Percentiles rank a stretch among this genome's conserved stretches.
phyloP scores from a whole-genome alignment of 2,113 vertebrate genomes.

The Chionomys nivalis region DNA sequence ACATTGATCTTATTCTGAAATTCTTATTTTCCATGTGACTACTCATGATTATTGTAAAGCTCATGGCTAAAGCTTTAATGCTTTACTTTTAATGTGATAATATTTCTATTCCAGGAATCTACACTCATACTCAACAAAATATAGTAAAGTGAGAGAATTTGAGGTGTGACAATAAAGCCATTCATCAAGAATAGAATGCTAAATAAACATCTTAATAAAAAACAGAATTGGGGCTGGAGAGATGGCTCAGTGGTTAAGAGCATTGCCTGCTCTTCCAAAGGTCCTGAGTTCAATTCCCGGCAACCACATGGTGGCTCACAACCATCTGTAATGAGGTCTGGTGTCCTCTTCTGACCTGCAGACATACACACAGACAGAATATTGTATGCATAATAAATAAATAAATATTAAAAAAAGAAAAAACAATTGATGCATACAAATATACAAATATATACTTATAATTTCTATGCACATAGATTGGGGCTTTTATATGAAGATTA shows the following conservation, averaged over 20 bases:
- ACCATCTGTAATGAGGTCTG: too few species aligned
- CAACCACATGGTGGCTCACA: too few species aligned
- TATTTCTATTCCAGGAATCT: slow-evolving; percentile 15
- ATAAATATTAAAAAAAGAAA: too few species aligned
- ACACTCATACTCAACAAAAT: neutral
- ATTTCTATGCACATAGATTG: neutral
- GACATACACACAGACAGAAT: too few species aligned
- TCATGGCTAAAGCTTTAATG: neutral
- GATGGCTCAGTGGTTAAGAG: too few species aligned
- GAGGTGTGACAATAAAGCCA: slow-evolving; percentile 12
- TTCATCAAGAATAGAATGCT: neutral
- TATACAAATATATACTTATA: neutral
- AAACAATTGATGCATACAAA: neutral
- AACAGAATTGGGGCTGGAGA: too few species aligned
- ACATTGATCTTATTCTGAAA: slow-evolving; percentile 17
- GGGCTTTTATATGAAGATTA: neutral
- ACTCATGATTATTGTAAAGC: neutral
- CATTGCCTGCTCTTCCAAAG: too few species aligned
- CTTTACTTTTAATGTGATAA: neutral
- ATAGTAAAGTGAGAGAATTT: neutral
- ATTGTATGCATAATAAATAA: too few species aligned
- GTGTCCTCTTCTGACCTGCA: too few species aligned
- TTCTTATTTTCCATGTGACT: neutral
- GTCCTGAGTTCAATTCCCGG: too few species aligned
- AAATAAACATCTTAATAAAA: slow-evolving; percentile 3